Percentiles rank a stretch among this genome's conserved stretches.
phyloP scores from a whole-genome alignment of 2,797 vertebrate genomes.

The Esox lucius region DNA sequence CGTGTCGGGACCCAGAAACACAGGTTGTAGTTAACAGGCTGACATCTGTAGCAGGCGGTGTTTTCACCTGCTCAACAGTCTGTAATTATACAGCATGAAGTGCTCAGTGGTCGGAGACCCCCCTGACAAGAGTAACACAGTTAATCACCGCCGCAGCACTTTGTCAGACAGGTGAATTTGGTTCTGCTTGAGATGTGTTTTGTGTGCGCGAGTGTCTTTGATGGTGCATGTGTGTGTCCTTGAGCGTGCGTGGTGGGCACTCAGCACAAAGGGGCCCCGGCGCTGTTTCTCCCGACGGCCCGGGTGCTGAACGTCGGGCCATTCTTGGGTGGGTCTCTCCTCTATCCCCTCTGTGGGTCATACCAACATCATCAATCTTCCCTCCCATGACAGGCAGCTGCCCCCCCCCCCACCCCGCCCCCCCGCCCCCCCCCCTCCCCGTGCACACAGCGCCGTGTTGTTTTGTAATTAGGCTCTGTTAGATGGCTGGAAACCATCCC shows the following conservation, averaged over 20 bases:
- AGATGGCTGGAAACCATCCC: constrained; percentile 81
- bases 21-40: constrained; percentile 36
- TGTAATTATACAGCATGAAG: constrained; percentile 53
- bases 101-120: constrained; percentile 9
- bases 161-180: constrained; percentile 7
- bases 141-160: constrained; percentile 46
- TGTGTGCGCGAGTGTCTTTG: background rate
- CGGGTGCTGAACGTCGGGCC: constrained; percentile 73
- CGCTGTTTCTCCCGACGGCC: constrained; percentile 61
- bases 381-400: constrained; percentile 69
- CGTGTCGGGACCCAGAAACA: constrained; percentile 6
- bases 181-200: background rate
- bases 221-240: constrained; percentile 35
- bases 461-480: constrained; percentile 85
- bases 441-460: constrained; percentile 82
- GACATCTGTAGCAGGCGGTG: constrained; percentile 39
- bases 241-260: constrained; percentile 5
- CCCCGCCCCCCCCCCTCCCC: too few species aligned
- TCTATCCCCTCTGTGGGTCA: constrained; percentile 72
- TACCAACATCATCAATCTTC: constrained; percentile 87
- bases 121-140: constrained; percentile 23
- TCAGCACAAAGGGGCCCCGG: constrained; percentile 24
- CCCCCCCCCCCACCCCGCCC: constrained; percentile 34
- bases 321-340: constrained; percentile 73
- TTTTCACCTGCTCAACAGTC: constrained; percentile 4